phyloP scores from a whole-genome alignment of 2,888 invertebrate genomes.

The Phorcus lineatus region DNA sequence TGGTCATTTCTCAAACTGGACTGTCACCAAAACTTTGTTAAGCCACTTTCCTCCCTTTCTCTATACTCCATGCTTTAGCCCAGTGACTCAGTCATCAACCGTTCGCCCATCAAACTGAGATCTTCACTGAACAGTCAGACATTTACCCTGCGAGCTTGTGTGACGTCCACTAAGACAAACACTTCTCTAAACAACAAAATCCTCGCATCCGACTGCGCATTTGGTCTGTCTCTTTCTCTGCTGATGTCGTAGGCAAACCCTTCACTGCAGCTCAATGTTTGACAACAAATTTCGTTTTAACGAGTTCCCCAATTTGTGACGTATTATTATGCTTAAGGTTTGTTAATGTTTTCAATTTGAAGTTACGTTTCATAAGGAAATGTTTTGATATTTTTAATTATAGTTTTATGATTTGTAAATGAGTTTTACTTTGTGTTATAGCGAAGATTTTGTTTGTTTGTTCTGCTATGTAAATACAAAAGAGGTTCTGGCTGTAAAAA shows the following conservation, averaged over 20 bases:
- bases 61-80: too few relatives aligned
- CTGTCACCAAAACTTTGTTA: too few relatives aligned
- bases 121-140: not conserved
- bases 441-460: not conserved
- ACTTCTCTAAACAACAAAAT: constrained; percentile 1
- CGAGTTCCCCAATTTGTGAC: not conserved
- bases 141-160: not conserved
- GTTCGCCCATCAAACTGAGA: too few relatives aligned
- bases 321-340: too few relatives aligned
- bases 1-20: too few relatives aligned
- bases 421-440: not conserved
- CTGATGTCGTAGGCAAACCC: not conserved
- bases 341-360: too few relatives aligned
- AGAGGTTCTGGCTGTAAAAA: not conserved
- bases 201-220: not conserved
- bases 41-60: too few relatives aligned
- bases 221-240: not conserved
- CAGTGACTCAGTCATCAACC: too few relatives aligned
- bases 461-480: not conserved
- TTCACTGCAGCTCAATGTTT: not conserved
- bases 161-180: not conserved
- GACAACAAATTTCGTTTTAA: not conserved
- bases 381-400: too few relatives aligned
- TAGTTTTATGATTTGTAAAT: too few relatives aligned
- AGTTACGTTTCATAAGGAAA: too few relatives aligned